phyloP scores from a whole-genome alignment of 2,797 vertebrate genomes.

The Pipistrellus nathusii region DNA sequence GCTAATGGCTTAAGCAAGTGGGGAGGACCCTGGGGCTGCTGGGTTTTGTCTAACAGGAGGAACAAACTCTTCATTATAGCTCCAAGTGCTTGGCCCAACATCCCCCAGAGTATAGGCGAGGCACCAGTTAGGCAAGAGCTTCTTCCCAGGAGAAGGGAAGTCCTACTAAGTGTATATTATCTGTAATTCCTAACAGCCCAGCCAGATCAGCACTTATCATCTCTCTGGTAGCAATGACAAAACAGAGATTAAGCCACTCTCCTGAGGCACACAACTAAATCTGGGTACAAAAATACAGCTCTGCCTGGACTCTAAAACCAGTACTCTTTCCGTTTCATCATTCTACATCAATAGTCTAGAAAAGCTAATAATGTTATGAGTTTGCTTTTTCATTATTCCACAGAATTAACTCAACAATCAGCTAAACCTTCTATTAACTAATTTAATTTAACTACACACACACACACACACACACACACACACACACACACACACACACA shows the following conservation, averaged over 20 bases:
- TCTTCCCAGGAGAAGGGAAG: constrained; percentile 58
- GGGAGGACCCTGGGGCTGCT: background rate
- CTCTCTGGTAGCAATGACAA: constrained; percentile 47
- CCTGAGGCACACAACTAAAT: constrained; percentile 45
- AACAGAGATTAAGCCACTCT: constrained; percentile 61
- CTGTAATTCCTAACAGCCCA: constrained; percentile 48
- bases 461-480: too few species aligned
- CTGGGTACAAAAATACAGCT: constrained; percentile 20
- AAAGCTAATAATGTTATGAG: constrained; percentile 11
- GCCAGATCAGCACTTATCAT: constrained; percentile 49
- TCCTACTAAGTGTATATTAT: constrained; percentile 31
- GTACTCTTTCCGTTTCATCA: constrained; percentile 44
- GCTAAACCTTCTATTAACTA: constrained; percentile 32
- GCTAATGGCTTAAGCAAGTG: constrained; percentile 14
- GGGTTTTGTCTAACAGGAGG: constrained; percentile 24
- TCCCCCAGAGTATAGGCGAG: background rate
- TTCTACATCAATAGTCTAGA: constrained; percentile 32
- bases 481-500: too few species aligned
- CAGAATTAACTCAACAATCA: constrained; percentile 57
- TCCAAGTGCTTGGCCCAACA: background rate
- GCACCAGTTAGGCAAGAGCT: constrained; percentile 10
- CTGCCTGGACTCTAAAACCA: background rate
- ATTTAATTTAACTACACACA: constrained; percentile 7
- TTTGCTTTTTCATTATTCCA: constrained; percentile 60
- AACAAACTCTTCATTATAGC: constrained; percentile 25